phyloP scores from a whole-genome alignment of 2,888 invertebrate genomes.

The Ctenicera cuprea region DNA sequence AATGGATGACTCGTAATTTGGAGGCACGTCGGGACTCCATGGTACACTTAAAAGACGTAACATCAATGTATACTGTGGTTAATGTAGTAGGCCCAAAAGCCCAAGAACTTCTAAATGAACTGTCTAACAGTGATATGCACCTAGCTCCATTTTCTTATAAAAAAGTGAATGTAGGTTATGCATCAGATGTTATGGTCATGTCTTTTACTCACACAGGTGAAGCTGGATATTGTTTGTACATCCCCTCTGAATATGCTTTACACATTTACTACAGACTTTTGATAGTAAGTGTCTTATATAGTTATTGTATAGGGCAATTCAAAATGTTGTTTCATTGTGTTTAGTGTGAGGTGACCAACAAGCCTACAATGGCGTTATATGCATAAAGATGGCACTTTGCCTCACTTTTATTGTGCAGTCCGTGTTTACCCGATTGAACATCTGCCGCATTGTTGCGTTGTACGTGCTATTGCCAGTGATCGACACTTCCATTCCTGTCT shows the following conservation, averaged over 20 bases:
- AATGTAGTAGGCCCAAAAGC: slow-evolving; percentile 84
- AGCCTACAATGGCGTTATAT: no score
- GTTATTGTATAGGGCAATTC: no score
- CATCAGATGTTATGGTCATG: slow-evolving; percentile 82
- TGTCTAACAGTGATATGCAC: slow-evolving; percentile 79
- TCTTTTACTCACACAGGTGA: slow-evolving; percentile 84
- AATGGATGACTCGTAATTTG: slow-evolving; percentile 81
- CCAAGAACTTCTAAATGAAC: slow-evolving; percentile 77
- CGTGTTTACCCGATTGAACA: no score
- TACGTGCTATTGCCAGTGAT: neutral
- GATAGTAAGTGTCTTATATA: slow-evolving; percentile 67
- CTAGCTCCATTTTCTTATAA: slow-evolving; percentile 80
- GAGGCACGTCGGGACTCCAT: slow-evolving; percentile 74
- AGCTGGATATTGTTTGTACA: slow-evolving; percentile 81
- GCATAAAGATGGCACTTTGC: no score
- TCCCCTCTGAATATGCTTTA: slow-evolving; percentile 84
- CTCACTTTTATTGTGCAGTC: no score
- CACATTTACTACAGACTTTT: slow-evolving; percentile 83
- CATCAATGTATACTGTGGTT: slow-evolving; percentile 83
- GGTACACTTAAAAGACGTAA: slow-evolving; percentile 80
- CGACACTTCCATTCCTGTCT: no score
- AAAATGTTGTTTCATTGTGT: neutral
- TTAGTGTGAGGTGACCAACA: no score
- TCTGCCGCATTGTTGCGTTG: no score
- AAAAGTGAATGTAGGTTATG: slow-evolving; percentile 81